These are phyloP conservation scores for Paramuricea clavata DNA, from an alignment of 92 coral and sea anemone species.

Conservation along the genomic window DNA sequence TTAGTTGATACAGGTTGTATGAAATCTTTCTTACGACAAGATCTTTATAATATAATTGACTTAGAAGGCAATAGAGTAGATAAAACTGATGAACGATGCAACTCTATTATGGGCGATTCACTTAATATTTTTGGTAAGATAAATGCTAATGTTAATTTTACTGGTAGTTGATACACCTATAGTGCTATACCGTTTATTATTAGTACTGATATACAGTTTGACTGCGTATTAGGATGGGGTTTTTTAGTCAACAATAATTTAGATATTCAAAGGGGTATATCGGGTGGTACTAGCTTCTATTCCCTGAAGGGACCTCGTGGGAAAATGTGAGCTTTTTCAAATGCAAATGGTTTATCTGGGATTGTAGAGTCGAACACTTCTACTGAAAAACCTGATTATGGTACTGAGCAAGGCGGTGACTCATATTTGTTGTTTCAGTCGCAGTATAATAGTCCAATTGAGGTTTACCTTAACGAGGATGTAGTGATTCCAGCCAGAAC, in stretches of 20 bases:
- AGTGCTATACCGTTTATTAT: background rate
- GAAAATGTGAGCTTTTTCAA: constrained; percentile 11
- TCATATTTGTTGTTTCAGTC: background rate
- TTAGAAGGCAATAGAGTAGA: background rate
- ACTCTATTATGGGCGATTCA: constrained; percentile 13
- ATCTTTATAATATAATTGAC: background rate
- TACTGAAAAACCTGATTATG: background rate
- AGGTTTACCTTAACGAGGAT: background rate
- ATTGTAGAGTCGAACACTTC: background rate
- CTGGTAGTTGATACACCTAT: constrained; percentile 5
- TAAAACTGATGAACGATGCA: background rate
- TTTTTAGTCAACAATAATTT: background rate
- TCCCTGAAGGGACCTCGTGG: constrained; percentile 4
- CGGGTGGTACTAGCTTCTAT: background rate
- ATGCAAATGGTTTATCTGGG: background rate
- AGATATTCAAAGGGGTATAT: constrained; percentile 6
- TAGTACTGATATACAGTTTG: background rate
- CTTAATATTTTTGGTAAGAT: background rate
- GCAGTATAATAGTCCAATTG: background rate
- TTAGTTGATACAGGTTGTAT: constrained; percentile 57
- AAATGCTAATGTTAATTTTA: constrained; percentile 10
- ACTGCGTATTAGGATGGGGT: background rate
- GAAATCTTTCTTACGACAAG: constrained; percentile 32
- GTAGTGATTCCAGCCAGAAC: background rate
- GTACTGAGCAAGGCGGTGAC: background rate